These are phyloP conservation scores for Tetramorium simillimum DNA, from an alignment of 1,140 invertebrate species.

Conservation along the genomic window DNA sequence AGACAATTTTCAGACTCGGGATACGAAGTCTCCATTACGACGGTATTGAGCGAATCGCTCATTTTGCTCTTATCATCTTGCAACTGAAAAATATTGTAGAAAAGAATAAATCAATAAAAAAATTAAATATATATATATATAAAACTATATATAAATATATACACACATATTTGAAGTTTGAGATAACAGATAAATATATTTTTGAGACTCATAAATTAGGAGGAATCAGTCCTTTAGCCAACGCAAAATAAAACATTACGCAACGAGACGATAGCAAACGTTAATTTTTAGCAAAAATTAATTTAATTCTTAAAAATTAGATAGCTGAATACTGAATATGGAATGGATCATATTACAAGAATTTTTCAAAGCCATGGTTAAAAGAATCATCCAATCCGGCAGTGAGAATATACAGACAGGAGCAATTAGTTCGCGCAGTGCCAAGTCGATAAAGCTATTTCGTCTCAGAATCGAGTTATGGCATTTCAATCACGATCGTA, in stretches of 20 bases:
- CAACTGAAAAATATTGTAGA: conserved; percentile 41
- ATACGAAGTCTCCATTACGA: conserved; percentile 67
- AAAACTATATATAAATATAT: background rate
- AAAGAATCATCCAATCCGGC: background rate
- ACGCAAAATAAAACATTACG: background rate
- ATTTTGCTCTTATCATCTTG: conserved; percentile 71
- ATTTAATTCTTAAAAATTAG: background rate
- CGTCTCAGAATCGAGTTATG: conserved; percentile 59
- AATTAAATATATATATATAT: background rate
- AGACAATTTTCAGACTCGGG: conserved; percentile 61
- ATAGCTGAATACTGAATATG: background rate
- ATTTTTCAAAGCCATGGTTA: background rate
- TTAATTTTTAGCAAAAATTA: too few relatives aligned
- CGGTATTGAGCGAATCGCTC: conserved; percentile 59
- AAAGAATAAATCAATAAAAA: background rate
- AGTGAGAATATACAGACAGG: background rate
- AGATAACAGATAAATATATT: conserved; percentile 1
- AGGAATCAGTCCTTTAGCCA: background rate
- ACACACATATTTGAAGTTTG: background rate
- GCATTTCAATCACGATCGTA: conserved; percentile 54
- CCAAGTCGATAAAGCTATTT: conserved; percentile 71
- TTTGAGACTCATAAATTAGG: background rate
- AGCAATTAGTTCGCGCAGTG: conserved; percentile 25
- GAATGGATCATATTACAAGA: background rate
- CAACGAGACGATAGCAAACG: background rate